Evolutionary conservation across 1,140 invertebrate species (phyloP).

Genomic region (Bombyx mori): ASM3026992v2 NC_085126.1:3247001-3247500

Average conservation of each 20-base stretch:
- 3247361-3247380: too few relatives aligned
- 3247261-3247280: slow-evolving; percentile 1
- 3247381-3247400: too few relatives aligned
- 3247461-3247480: too few relatives aligned
- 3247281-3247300: not conserved
- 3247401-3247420: too few relatives aligned
- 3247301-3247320: too few relatives aligned
- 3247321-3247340: too few relatives aligned
- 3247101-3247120: not conserved
- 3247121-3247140: not conserved
- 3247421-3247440: too few relatives aligned
- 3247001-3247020: not conserved
- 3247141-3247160: not conserved
- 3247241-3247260: slow-evolving; percentile 1
- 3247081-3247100: slow-evolving; percentile 2
- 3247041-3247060: not conserved
- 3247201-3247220: not conserved
- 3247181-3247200: not conserved
- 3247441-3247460: too few relatives aligned
- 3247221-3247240: not conserved
- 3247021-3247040: not conserved
- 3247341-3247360: too few relatives aligned
- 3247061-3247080: not conserved
- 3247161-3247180: slow-evolving; percentile 1
- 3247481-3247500: too few relatives aligned